These are phyloP conservation scores for Climacteris rufus DNA, from an alignment of 2,113 vertebrate species.

Conservation along the genomic window DNA sequence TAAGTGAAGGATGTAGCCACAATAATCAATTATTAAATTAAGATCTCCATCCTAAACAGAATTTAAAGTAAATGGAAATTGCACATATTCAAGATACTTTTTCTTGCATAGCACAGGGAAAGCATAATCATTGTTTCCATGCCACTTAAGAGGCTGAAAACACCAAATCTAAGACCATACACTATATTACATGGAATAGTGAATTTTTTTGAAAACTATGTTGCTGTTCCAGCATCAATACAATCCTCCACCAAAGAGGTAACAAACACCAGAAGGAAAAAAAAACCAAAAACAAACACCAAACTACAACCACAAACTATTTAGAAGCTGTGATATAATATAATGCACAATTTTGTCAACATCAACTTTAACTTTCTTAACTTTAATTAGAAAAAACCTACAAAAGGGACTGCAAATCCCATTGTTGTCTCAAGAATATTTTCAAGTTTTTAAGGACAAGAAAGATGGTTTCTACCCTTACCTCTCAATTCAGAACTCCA, in stretches of 20 bases:
- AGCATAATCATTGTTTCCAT: neutral
- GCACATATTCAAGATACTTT: neutral
- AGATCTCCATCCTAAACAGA: neutral
- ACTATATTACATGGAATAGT: neutral
- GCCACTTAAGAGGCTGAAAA: neutral
- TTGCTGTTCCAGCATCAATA: neutral
- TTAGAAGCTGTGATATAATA: neutral
- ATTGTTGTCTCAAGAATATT: neutral
- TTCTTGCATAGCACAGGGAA: neutral
- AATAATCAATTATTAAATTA: neutral
- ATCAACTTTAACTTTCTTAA: neutral
- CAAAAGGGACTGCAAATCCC: neutral
- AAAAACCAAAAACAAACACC: neutral
- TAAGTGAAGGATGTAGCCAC: neutral
- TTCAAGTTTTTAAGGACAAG: neutral
- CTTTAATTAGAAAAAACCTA: neutral
- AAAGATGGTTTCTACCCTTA: neutral
- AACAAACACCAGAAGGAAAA: neutral
- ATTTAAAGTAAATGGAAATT: neutral
- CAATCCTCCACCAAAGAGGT: neutral
- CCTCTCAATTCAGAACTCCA: neutral
- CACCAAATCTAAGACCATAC: neutral
- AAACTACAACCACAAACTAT: neutral
- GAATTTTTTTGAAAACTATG: neutral
- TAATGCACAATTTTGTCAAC: neutral